A percentile compares a stretch with the other conserved stretches of the same genome.
Evolutionary conservation across 2,113 vertebrate species (phyloP).

Genomic region (Cryptomyrus ogoouensis): DNA sequence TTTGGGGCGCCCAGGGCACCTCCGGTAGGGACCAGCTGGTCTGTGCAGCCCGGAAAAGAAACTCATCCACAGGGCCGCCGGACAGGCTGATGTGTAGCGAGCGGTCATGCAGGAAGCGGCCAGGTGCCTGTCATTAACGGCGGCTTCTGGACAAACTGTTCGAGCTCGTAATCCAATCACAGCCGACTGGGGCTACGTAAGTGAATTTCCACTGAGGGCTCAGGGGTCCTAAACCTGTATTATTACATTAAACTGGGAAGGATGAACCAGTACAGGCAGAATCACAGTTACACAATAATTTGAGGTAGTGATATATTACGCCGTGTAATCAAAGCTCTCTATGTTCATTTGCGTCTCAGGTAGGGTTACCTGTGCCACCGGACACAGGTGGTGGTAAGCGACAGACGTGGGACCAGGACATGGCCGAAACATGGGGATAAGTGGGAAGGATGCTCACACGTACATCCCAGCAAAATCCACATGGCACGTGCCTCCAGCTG

Average conservation of each 20-base stretch:
- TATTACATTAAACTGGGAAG: conserved; percentile 3
- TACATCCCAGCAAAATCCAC: neutral
- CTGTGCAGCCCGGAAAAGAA: neutral
- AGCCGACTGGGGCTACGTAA: neutral
- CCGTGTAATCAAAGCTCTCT: neutral
- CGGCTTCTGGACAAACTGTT: neutral
- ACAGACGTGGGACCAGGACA: neutral
- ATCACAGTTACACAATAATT: neutral
- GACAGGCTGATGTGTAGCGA: neutral
- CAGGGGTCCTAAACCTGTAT: neutral
- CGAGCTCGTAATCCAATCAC: neutral
- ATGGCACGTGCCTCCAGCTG: neutral
- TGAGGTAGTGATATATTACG: neutral
- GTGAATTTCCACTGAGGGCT: neutral
- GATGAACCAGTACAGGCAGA: neutral
- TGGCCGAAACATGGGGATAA: neutral
- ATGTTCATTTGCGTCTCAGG: neutral
- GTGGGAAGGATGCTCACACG: too few species aligned
- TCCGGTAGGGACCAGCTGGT: neutral
- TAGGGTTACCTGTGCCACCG: neutral
- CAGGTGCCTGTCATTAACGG: neutral
- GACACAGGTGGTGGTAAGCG: neutral
- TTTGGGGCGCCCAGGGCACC: neutral
- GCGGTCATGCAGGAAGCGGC: neutral
- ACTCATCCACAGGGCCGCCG: neutral